Evolutionary conservation across 1,140 invertebrate genomes (phyloP).

Genomic region (Drosophila tropicalis): DNA sequence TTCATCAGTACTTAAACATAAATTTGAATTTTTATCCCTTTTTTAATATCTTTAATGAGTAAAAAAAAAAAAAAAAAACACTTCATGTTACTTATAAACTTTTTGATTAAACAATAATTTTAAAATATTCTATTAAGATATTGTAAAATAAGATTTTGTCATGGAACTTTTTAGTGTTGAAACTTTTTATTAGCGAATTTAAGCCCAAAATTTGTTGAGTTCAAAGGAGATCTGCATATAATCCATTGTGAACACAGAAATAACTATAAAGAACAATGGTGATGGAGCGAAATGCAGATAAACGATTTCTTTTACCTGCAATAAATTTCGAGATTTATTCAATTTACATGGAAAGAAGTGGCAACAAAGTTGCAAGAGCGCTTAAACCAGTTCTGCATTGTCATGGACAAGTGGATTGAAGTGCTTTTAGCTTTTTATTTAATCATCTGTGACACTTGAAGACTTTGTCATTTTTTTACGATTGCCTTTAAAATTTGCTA

Average conservation of each 20-base stretch:
- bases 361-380: slow-evolving; percentile 4
- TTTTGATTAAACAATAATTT: too few species aligned
- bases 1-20: too few species aligned
- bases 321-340: slow-evolving; percentile 6
- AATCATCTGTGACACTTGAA: slow-evolving; percentile 3
- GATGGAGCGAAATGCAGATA: neutral
- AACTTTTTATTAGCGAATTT: too few species aligned
- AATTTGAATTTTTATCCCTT: too few species aligned
- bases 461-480: slow-evolving; percentile 10
- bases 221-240: neutral
- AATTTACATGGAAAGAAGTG: neutral
- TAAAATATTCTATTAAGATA: too few species aligned
- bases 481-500: neutral
- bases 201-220: too few species aligned
- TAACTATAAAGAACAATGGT: neutral
- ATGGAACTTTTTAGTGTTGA: too few species aligned
- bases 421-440: slow-evolving; percentile 7
- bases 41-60: too few species aligned
- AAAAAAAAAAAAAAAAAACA: too few species aligned
- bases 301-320: neutral
- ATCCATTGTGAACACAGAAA: neutral
- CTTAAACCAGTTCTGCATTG: neutral
- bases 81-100: too few species aligned
- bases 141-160: too few species aligned
- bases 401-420: neutral